phyloP scores from a whole-genome alignment of 2,113 vertebrate genomes.

The Cavia porcellus region DNA sequence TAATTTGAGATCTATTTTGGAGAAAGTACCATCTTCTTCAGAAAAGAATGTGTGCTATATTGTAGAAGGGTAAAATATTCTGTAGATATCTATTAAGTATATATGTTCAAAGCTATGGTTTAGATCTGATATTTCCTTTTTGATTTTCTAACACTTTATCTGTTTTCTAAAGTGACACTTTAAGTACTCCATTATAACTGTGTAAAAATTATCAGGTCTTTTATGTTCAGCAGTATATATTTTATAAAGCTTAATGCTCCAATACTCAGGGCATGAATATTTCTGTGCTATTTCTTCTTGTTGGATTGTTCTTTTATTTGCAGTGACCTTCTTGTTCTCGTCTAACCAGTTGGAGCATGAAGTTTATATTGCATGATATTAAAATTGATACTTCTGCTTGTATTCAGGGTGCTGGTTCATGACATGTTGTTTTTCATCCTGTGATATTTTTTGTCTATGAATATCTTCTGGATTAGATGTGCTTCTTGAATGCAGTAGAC shows the following conservation, averaged over 20 bases:
- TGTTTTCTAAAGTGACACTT: not conserved
- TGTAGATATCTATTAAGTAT: not conserved
- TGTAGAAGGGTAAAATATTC: not conserved
- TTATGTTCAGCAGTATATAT: too few relatives aligned
- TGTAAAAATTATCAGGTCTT: not conserved
- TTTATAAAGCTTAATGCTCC: not conserved
- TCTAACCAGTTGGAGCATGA: not conserved
- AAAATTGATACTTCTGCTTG: not conserved
- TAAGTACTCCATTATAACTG: not conserved
- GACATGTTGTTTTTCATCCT: not conserved
- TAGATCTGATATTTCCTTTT: not conserved
- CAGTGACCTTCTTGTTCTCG: not conserved
- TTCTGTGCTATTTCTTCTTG: not conserved
- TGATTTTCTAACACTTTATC: not conserved
- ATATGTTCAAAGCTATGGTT: not conserved
- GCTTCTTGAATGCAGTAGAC: not conserved
- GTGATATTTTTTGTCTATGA: not conserved
- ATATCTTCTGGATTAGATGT: not conserved
- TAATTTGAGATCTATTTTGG: too few relatives aligned
- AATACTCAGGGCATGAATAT: not conserved
- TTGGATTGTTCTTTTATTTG: not conserved
- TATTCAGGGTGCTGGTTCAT: not conserved
- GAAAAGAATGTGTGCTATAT: too few relatives aligned
- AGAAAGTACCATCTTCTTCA: too few relatives aligned
- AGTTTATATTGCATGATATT: not conserved